Evolutionary conservation across 2,113 vertebrate genomes (phyloP).

Genomic region (Etheostoma cragini): DNA sequence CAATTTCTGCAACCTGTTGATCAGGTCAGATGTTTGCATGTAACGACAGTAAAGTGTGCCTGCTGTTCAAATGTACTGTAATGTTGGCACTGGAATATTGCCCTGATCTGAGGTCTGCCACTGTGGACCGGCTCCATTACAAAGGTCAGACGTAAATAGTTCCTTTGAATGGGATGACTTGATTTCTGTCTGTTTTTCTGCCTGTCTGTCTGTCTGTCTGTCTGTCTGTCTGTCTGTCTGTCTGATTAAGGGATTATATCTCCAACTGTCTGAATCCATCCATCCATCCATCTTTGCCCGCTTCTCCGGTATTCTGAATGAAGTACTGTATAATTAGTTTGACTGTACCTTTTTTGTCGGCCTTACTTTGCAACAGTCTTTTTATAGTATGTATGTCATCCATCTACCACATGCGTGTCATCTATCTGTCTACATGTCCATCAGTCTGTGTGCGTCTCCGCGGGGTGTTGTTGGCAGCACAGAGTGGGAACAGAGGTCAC

Average conservation of each 20-base stretch:
- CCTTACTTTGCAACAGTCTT: slow-evolving; percentile 27
- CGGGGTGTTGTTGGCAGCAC: slow-evolving; percentile 38
- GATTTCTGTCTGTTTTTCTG: slow-evolving; percentile 49
- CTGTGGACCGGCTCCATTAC: slow-evolving; percentile 70
- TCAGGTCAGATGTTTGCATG: slow-evolving; percentile 51
- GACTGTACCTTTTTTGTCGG: slow-evolving; percentile 65
- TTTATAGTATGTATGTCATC: slow-evolving; percentile 11
- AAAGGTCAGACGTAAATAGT: slow-evolving; percentile 85
- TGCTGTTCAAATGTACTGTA: slow-evolving; percentile 54
- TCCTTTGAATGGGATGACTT: slow-evolving; percentile 72
- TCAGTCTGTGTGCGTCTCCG: slow-evolving; percentile 19
- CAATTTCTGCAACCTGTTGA: slow-evolving; percentile 74
- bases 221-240: slow-evolving; percentile 6
- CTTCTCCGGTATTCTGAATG: slow-evolving; percentile 2
- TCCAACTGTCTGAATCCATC: slow-evolving; percentile 13
- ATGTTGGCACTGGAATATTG: slow-evolving; percentile 54
- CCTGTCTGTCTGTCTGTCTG: slow-evolving; percentile 24
- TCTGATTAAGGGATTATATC: slow-evolving; percentile 47
- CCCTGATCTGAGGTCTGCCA: slow-evolving; percentile 54
- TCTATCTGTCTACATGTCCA: slow-evolving; percentile 37
- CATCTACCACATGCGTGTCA: slow-evolving; percentile 27
- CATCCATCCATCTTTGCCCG: too few relatives aligned
- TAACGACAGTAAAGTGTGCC: slow-evolving; percentile 34
- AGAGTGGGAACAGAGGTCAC: slow-evolving; percentile 65
- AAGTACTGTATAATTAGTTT: slow-evolving; percentile 30